These are phyloP conservation scores for Corythornis cristatus DNA, from an alignment of 2,113 vertebrate species.

Conservation along the genomic window DNA sequence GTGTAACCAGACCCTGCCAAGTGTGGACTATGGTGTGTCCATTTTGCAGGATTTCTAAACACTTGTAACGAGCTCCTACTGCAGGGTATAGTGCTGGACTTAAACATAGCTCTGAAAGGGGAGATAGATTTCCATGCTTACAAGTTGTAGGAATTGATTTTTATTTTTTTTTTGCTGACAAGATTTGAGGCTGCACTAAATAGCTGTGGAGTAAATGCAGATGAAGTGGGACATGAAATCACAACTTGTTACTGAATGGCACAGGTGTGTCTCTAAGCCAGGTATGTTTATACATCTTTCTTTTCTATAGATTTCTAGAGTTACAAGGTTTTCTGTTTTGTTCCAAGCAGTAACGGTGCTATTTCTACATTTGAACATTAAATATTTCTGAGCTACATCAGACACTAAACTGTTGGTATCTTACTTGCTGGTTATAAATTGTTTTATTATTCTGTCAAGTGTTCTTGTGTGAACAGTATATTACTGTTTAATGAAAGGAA, in stretches of 20 bases:
- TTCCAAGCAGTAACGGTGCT: not conserved
- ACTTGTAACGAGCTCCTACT: not conserved
- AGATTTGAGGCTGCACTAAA: not conserved
- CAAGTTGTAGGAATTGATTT: not conserved
- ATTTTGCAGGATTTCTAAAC: not conserved
- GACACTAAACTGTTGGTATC: not conserved
- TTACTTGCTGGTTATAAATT: not conserved
- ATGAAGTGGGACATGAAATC: conserved; percentile 29
- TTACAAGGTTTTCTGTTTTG: not conserved
- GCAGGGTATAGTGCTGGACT: not conserved
- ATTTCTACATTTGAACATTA: not conserved
- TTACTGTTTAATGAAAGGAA: not conserved
- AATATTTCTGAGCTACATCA: not conserved
- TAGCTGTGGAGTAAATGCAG: conserved; percentile 10
- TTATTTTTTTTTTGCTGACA: not conserved
- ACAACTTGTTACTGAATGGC: conserved; percentile 33
- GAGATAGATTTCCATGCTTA: not conserved
- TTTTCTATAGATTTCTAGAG: not conserved
- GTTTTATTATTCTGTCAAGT: not conserved
- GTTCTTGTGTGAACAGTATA: not conserved
- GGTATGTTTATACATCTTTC: conserved; percentile 10
- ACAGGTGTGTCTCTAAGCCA: conserved; percentile 44
- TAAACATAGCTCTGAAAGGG: not conserved
- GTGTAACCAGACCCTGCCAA: not conserved
- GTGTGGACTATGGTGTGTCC: not conserved